Evolutionary conservation across 30 jellyfish, hydroid and myxozoan species (phyloP).

Genomic region (Cassiopea andromeda): DNA sequence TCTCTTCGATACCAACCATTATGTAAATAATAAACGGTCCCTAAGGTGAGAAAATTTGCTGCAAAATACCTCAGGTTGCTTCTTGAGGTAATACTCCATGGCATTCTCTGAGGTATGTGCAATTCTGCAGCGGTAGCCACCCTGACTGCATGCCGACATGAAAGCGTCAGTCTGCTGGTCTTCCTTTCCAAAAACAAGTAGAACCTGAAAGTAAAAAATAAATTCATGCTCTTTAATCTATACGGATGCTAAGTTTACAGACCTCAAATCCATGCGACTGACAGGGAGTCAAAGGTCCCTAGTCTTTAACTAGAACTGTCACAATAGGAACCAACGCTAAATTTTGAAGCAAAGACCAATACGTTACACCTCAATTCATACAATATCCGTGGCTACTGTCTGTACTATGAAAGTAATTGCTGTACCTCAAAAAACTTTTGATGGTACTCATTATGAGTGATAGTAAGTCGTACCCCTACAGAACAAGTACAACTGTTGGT

Average conservation of each 20-base stretch:
- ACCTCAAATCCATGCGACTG: background rate
- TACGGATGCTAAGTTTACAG: background rate
- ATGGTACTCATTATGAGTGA: no score
- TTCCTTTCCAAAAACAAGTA: constrained; percentile 89
- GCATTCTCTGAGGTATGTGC: constrained; percentile 90
- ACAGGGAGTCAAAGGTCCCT: background rate
- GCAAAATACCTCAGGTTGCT: constrained; percentile 87
- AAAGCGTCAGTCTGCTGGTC: constrained; percentile 92
- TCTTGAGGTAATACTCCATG: constrained; percentile 86
- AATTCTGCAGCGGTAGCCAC: constrained; percentile 84
- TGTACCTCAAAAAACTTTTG: no score
- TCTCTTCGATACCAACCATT: background rate
- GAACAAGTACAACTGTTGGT: no score
- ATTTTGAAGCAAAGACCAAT: no score
- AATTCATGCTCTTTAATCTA: background rate
- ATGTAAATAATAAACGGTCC: no score
- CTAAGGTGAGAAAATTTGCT: no score
- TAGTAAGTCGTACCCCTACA: no score
- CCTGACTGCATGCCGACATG: constrained; percentile 87
- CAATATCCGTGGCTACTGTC: no score
- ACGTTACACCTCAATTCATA: no score
- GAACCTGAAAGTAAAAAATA: constrained; percentile 56
- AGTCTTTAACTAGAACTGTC: no score
- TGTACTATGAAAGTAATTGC: no score
- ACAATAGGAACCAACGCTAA: no score